A percentile compares a stretch with the other conserved stretches of the same genome.
These are phyloP conservation scores for Sarcophaga peregrina DNA, from an alignment of 1,140 invertebrate genomes.

Conservation along the genomic window DNA sequence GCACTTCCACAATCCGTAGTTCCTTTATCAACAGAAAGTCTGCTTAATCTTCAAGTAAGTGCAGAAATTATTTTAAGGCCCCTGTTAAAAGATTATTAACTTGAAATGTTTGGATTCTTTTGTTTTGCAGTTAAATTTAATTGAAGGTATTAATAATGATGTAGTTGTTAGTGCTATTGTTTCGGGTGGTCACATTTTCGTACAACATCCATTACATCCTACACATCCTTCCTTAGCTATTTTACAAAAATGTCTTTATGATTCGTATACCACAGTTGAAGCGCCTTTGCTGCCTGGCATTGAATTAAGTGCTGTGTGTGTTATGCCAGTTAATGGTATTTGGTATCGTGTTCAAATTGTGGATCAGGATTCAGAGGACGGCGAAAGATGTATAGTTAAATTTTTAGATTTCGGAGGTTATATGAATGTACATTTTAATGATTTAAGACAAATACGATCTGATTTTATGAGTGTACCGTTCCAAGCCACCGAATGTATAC, in stretches of 20 bases:
- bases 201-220: constrained; percentile 94
- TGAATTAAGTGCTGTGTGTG: constrained; percentile 87
- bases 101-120: constrained; percentile 40
- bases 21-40: constrained; percentile 61
- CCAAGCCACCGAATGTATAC: constrained; percentile 93
- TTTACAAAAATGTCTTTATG: constrained; percentile 80
- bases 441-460: constrained; percentile 87
- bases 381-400: constrained; percentile 80
- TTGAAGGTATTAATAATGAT: constrained; percentile 93
- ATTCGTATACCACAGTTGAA: constrained; percentile 73
- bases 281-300: constrained; percentile 75
- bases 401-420: constrained; percentile 96
- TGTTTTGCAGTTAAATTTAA: constrained; percentile 78
- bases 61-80: too few relatives aligned
- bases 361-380: constrained; percentile 74
- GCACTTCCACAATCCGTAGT: constrained; percentile 68
- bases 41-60: constrained; percentile 60
- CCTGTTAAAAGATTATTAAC: constrained; percentile 47
- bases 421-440: constrained; percentile 76
- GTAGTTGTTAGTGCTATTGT: constrained; percentile 87
- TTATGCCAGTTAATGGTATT: constrained; percentile 80
- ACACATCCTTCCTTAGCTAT: constrained; percentile 83
- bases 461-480: constrained; percentile 95
- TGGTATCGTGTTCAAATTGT: constrained; percentile 93
- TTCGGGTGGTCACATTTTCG: constrained; percentile 84